Evolutionary conservation across 2,797 vertebrate genomes (phyloP).

Genomic region (Ptychadena robeensis): DNA sequence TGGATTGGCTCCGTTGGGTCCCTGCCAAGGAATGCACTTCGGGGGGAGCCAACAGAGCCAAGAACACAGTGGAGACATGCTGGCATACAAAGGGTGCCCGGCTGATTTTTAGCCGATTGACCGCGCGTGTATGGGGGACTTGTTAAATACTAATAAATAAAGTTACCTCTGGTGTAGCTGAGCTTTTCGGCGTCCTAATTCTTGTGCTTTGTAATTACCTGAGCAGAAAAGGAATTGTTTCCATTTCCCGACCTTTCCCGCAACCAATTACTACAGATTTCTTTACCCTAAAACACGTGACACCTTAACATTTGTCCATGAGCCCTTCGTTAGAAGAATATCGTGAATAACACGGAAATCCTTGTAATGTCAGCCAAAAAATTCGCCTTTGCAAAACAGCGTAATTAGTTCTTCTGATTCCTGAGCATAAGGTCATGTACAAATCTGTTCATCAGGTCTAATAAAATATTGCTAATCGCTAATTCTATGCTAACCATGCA

Average conservation of each 20-base stretch:
- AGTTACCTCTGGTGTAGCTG: not conserved
- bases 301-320: not conserved
- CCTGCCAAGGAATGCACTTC: too few relatives aligned
- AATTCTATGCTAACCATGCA: not conserved
- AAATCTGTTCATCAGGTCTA: not conserved
- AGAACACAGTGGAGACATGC: too few relatives aligned
- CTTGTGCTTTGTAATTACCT: not conserved
- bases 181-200: not conserved
- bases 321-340: not conserved
- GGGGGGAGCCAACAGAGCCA: too few relatives aligned
- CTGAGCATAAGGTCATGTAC: not conserved
- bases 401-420: not conserved
- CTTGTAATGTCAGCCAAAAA: not conserved
- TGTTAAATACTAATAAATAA: too few relatives aligned
- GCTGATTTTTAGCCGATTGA: too few relatives aligned
- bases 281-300: not conserved
- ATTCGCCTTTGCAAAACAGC: not conserved
- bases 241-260: not conserved
- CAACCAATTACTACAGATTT: not conserved
- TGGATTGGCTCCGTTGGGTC: too few relatives aligned
- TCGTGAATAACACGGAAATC: not conserved
- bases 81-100: too few relatives aligned
- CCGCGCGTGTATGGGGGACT: too few relatives aligned
- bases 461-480: not conserved
- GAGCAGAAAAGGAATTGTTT: not conserved